phyloP scores from a whole-genome alignment of 2,797 vertebrate species.

The Garrulus glandarius region DNA sequence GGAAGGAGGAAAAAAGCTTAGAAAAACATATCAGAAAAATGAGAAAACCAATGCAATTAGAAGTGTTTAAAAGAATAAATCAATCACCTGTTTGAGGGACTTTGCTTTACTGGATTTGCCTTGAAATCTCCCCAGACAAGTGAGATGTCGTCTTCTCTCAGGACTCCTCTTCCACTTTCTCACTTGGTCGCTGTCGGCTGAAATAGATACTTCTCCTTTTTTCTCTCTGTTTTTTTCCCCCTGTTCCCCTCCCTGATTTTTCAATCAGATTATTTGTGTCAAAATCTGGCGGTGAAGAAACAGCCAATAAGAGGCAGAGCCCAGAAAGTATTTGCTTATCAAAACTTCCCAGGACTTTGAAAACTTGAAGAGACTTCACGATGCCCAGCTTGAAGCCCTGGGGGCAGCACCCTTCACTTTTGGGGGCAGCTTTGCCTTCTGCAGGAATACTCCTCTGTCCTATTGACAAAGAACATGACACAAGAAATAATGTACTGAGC shows the following conservation, averaged over 20 bases:
- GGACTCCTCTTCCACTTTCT: slow-evolving; percentile 39
- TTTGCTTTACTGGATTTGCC: slow-evolving; percentile 37
- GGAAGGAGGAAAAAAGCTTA: neutral
- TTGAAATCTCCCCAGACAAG: slow-evolving; percentile 11
- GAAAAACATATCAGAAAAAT: neutral
- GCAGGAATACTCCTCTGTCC: slow-evolving; percentile 7
- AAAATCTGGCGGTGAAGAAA: slow-evolving; percentile 79
- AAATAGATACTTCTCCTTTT: slow-evolving; percentile 75
- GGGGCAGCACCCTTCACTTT: slow-evolving; percentile 27
- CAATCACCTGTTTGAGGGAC: slow-evolving; percentile 69
- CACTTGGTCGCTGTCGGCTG: slow-evolving; percentile 48
- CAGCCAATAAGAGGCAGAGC: slow-evolving; percentile 72
- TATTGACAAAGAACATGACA: slow-evolving; percentile 11
- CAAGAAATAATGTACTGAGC: neutral
- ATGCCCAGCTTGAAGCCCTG: neutral
- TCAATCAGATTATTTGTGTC: slow-evolving; percentile 87
- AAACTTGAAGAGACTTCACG: slow-evolving; percentile 54
- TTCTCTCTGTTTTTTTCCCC: slow-evolving; percentile 22
- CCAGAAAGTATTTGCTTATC: slow-evolving; percentile 79
- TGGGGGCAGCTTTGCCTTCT: slow-evolving; percentile 10
- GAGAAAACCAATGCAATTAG: neutral
- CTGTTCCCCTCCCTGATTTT: slow-evolving; percentile 84
- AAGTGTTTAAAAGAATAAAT: slow-evolving; percentile 32
- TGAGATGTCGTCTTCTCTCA: neutral
- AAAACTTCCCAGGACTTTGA: slow-evolving; percentile 73